Conservation (phyloP, 2,113 vertebrate genomes). For the Pseudolaguvia tuberculata region DNA sequence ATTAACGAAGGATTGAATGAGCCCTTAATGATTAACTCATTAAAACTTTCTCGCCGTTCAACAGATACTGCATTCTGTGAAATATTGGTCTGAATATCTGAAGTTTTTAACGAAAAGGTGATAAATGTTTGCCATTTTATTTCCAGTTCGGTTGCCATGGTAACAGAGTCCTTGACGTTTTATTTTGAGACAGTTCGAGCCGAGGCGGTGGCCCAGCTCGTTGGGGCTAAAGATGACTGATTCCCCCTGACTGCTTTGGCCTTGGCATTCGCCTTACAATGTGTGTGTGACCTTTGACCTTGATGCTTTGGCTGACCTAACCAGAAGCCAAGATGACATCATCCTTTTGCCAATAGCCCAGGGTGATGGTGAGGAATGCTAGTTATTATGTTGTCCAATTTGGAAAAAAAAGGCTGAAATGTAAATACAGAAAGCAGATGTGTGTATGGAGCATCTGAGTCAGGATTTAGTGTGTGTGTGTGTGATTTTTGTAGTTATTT, state of each 20-base stretch:
- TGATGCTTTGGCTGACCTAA: conserved; percentile 99
- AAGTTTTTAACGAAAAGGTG: too few species aligned
- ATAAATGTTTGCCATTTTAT: conserved; percentile 42
- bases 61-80: background rate
- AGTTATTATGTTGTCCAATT: conserved; percentile 86
- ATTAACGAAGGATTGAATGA: too few species aligned
- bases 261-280: conserved; percentile 99
- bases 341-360: conserved; percentile 99
- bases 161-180: conserved; percentile 99
- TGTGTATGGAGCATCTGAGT: conserved; percentile 26
- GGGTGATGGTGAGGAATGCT: conserved; percentile 99
- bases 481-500: background rate
- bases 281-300: conserved; percentile 99
- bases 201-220: conserved; percentile 93
- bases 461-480: conserved; percentile 26
- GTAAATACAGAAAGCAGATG: conserved; percentile 24
- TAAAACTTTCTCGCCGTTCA: too few species aligned
- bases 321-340: conserved; percentile 99
- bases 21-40: too few species aligned
- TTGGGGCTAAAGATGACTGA: conserved; percentile 99
- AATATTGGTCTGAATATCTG: conserved; percentile 1
- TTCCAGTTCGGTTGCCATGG: conserved; percentile 86
- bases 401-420: conserved; percentile 43
- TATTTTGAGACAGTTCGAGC: conserved; percentile 99
- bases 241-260: conserved; percentile 95